Evolutionary conservation across 92 coral and sea anemone species (phyloP), one percentile per base, ranked within the genome.

Genomic region (Meandrina meandrites): DNA sequence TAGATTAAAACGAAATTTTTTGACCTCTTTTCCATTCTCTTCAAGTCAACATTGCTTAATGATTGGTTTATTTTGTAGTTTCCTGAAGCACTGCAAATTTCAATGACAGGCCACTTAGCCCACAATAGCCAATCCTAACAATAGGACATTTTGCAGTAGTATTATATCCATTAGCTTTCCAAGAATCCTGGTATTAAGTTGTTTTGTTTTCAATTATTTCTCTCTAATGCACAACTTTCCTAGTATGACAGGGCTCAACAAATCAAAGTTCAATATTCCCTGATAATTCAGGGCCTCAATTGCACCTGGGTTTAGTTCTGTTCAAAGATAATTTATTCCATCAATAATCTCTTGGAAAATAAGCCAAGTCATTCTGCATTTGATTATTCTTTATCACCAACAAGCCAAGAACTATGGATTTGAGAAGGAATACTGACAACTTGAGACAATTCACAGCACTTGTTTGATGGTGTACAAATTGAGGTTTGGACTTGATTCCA

Each of bases 271-370:
- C 34, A 54, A 17, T 18, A 1, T 66, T 35, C 34, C 6, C 4
- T 66, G 34, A 66, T 66, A 66, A 22, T 66, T 66, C 71, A 66
- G 28, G 71, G 35, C 32, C 34, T 66, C 28, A 66, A 48, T 48
- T 48, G 53, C 71, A 66, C 71, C 71, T 27, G 27, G 71, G 34
- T 66, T 66, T 12, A 66, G 34, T 66, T 66, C 71, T 27, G 71
- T 66, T 66, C 71, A 66, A 66, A 27, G 71, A 66, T 66, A 27
- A 66, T 66, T 66, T 66, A 66, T 66, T 66, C 71, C 17, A 28
- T 28, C 71, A 66, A 66, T 66, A 66, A 28, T 66, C 71, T 66
- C 34, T 77, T 53, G 42, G 47, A 30, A 60, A 78, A 22, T 27
- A 78, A 30, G 67, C 40, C 21, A 78, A 51, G 14, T 31, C 15